Base-by-base conservation (phyloP, 2,888 invertebrate species). In the Melanophora roralis region DNA sequence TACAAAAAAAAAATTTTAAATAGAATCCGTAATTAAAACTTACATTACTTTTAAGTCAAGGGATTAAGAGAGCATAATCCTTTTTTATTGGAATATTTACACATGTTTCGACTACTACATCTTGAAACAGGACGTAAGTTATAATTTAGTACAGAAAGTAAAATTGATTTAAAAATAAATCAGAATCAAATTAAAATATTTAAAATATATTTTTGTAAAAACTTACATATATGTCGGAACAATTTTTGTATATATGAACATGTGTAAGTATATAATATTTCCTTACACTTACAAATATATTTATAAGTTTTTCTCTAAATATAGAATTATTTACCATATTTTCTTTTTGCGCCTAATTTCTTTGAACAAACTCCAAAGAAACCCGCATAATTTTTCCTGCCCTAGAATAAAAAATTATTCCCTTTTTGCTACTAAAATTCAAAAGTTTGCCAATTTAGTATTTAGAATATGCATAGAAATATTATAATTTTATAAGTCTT, bases 371-470 rank as follows among this genome's bases (percentile, higher is more conserved):
- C 9, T 2, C 5, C 6, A 14, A 6, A 3, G 27, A 21, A 3
- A 32, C 27, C 14, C 27, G 14, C 8, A 27, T 5, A 1, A 53
- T 32, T 32, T 16, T 32, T 16, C 16, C 23, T 23, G n/a, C 23
- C 23, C 16, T 43, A 53, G 55, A 34, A 16, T 72, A 45, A 72
- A 62, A 72, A 72, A 72, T 72, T 72, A 55, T 72, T 72, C 72
- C 72, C 72, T 9, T 55, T 62, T 16, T 16, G 62, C 53, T 45
- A 64, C 23, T 72, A 72, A 72, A 69, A 60, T 45, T 16, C 32
- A 27, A 27, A 65, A 51, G 27, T 51, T 65, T 51, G 49, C 11
- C 49, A 36, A 49, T 49, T 38, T 65, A 40, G 12, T 11, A 14
- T 21, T 12, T 38, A 27, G 3, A 27, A 27, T 6, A 27, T 27